A percentile compares a stretch with the other conserved stretches of the same genome.
These are phyloP conservation scores for Chloropsis cyanopogon DNA, from an alignment of 2,113 vertebrate species.

Conservation along the genomic window DNA sequence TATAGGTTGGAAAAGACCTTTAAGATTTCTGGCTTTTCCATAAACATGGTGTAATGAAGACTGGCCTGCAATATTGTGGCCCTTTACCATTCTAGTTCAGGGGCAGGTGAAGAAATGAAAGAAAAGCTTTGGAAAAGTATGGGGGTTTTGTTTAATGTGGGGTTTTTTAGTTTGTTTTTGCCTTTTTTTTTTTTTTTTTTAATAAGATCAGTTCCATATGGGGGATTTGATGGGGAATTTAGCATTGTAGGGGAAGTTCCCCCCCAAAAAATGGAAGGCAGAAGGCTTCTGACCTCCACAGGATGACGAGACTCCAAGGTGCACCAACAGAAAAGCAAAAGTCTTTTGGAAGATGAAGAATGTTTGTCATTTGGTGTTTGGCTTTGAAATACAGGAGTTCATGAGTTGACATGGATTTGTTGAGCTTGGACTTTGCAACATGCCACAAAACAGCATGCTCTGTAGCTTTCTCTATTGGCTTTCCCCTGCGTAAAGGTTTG, in stretches of 20 bases:
- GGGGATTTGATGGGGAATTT: neutral
- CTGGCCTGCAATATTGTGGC: neutral
- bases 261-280: neutral
- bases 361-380: neutral
- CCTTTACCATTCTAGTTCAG: neutral
- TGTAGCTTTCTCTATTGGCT: neutral
- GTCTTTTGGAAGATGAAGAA: neutral
- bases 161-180: fast-evolving
- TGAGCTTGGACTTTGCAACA: neutral
- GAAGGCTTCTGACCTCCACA: neutral
- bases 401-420: fast-evolving
- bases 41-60: neutral
- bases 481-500: fast-evolving
- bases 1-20: neutral
- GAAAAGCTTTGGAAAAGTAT: neutral
- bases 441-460: neutral
- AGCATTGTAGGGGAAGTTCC: neutral
- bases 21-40: neutral
- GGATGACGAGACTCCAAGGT: neutral
- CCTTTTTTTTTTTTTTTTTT: neutral
- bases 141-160: neutral
- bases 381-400: neutral
- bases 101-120: neutral
- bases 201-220: neutral
- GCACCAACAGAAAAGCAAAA: neutral